Base-by-base conservation (phyloP, 1,140 invertebrate species). In the Fopius arisanus region DNA sequence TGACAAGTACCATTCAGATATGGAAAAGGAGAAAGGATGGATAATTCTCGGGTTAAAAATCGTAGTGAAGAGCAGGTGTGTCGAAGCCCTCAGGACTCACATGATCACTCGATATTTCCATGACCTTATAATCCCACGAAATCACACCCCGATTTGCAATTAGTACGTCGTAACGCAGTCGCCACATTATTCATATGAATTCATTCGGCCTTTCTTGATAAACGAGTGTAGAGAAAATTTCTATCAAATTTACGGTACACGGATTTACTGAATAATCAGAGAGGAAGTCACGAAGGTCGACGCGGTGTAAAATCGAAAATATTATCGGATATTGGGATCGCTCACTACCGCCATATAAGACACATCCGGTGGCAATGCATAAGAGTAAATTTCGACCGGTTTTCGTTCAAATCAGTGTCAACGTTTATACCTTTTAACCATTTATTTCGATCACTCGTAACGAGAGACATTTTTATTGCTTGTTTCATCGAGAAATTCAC, bases 321-420 rank as follows among this genome's bases (percentile, higher is more conserved):
- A 23, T 59, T 26, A 59, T 59, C 54, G 54, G 54, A 23, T 26
- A 59, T 59, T 28, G 54, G 54, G 54, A 59, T 59, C 54, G 54
- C 19, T 59, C 9, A 51, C 6, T 51, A 51, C 43, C 23, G 19
- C 54, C 19, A 19, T 26, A 59, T 19, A 59, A 23, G 21, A 59
- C 54, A 14, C 54, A 59, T 59, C 54, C 54, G 54, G 54, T 59
- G 54, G 54, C 54, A 51, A 21, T 23, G 26, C 23, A 59, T 26
- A 28, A 59, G 23, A n/a, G 10, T 26, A 26, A 59, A 59, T 59
- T 23, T 59, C 54, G 54, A 59, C 54, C 54, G 54, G 54, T 59
- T 48, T 59, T 48, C 9, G 1, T 23, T 23, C 19, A 59, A 59
- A 59, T 59, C 54, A 59, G 54, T 59, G 54, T 26, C 54, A 59